Conservation (phyloP, 2,888 invertebrate genomes). For the Pogonocherus hispidulus region DNA sequence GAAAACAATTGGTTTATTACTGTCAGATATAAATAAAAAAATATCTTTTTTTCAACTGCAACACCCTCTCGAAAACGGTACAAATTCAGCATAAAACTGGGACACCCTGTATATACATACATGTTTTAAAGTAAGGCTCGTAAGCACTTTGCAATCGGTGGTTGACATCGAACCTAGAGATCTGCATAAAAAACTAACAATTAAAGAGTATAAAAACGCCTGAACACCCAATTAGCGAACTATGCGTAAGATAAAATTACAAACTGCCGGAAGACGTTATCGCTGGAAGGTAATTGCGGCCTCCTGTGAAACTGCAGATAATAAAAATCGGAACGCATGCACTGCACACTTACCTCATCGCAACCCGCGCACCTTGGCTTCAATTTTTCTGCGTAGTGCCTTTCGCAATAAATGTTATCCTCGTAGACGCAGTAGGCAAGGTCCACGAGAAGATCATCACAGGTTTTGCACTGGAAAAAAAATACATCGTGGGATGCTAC, state of each 20-base stretch:
- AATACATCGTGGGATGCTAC: background rate
- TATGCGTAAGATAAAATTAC: background rate
- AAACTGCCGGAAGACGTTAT: conserved; percentile 14
- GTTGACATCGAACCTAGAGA: too few relatives aligned
- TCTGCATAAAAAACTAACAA: too few relatives aligned
- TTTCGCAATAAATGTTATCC: conserved; percentile 89
- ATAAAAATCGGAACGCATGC: conserved; percentile 8
- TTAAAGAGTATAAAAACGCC: too few relatives aligned
- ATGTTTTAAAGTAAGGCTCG: too few relatives aligned
- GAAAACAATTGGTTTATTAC: too few relatives aligned
- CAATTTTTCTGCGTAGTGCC: conserved; percentile 96
- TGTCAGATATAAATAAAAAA: too few relatives aligned
- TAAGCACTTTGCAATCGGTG: too few relatives aligned
- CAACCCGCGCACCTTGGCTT: conserved; percentile 97
- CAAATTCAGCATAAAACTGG: too few relatives aligned
- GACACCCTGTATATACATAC: too few relatives aligned
- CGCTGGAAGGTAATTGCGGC: background rate
- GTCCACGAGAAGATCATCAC: conserved; percentile 94
- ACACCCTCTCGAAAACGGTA: too few relatives aligned
- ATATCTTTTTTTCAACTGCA: too few relatives aligned
- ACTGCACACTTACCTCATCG: conserved; percentile 91
- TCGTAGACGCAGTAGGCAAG: conserved; percentile 95
- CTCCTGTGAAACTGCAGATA: background rate
- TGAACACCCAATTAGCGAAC: background rate
- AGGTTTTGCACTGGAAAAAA: conserved; percentile 78